These are phyloP conservation scores for Phortica magna DNA, from an alignment of 2,888 invertebrate species.

Conservation along the genomic window DNA sequence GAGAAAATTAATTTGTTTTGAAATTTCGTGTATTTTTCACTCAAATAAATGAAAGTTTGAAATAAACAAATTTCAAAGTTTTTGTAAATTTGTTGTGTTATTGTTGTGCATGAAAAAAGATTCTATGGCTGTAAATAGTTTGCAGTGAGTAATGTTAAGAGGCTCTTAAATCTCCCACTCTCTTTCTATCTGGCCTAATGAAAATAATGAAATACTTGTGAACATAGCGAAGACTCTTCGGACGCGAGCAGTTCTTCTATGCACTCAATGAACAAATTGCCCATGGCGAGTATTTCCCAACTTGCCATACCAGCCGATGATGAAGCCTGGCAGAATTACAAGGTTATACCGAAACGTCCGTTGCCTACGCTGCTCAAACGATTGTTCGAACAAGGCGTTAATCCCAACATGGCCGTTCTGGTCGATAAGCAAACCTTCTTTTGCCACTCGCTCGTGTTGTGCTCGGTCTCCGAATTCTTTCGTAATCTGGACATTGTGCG, in stretches of 20 bases:
- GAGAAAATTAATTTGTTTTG: conserved; percentile 17
- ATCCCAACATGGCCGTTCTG: conserved; percentile 34
- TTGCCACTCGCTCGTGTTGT: conserved; percentile 45
- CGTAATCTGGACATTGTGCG: neutral
- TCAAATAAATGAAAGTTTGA: neutral
- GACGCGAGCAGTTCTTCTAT: no score
- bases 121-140: neutral
- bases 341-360: neutral
- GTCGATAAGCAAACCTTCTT: conserved; percentile 32
- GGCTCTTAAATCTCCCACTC: no score
- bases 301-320: neutral
- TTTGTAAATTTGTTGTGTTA: neutral
- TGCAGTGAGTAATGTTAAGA: no score
- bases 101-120: neutral
- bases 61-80: neutral
- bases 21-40: neutral
- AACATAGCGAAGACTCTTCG: no score
- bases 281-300: neutral
- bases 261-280: neutral
- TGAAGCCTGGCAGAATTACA: neutral
- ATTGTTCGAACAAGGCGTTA: conserved; percentile 36
- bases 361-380: neutral
- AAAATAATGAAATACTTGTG: no score
- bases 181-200: no score
- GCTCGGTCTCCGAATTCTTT: conserved; percentile 32